Conservation (phyloP, 1,140 invertebrate species). For the Drosophila kanapiae region DNA sequence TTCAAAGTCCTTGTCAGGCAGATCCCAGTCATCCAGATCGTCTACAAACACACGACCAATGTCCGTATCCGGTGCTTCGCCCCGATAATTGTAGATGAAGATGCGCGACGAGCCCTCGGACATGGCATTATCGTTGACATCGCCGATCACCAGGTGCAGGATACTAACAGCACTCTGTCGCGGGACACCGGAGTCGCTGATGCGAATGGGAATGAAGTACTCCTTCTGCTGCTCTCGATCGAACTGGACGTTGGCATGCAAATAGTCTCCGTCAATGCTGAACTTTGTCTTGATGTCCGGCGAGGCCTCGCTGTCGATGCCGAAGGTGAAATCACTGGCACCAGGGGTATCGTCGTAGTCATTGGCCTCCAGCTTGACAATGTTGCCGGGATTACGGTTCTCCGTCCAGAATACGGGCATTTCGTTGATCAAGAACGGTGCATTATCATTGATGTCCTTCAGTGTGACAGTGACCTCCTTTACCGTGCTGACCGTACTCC, state of each 20-base stretch:
- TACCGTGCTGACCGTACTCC: constrained; percentile 87
- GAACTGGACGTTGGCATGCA: constrained; percentile 90
- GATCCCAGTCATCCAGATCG: constrained; percentile 97
- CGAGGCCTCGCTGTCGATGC: constrained; percentile 89
- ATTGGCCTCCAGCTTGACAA: constrained; percentile 90
- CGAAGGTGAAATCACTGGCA: constrained; percentile 90
- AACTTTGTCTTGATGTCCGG: constrained; percentile 91
- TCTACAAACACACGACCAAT: constrained; percentile 96
- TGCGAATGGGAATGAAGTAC: constrained; percentile 94
- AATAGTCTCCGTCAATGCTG: constrained; percentile 86
- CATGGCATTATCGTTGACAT: constrained; percentile 96
- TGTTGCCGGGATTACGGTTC: constrained; percentile 89
- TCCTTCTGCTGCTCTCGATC: constrained; percentile 95
- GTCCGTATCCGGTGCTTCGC: constrained; percentile 90
- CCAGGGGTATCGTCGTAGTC: constrained; percentile 92
- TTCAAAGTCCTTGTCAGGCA: constrained; percentile 93
- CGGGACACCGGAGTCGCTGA: constrained; percentile 92
- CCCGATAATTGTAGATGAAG: constrained; percentile 96
- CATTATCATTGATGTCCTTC: constrained; percentile 95
- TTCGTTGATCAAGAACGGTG: constrained; percentile 92
- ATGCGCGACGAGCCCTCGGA: constrained; percentile 92
- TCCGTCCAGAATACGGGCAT: constrained; percentile 93
- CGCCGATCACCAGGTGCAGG: constrained; percentile 94
- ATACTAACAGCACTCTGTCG: constrained; percentile 90
- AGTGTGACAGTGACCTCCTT: constrained; percentile 91